Evolutionary conservation across 2,888 invertebrate genomes (phyloP).

Genomic region (Alsophila aescularia): DNA sequence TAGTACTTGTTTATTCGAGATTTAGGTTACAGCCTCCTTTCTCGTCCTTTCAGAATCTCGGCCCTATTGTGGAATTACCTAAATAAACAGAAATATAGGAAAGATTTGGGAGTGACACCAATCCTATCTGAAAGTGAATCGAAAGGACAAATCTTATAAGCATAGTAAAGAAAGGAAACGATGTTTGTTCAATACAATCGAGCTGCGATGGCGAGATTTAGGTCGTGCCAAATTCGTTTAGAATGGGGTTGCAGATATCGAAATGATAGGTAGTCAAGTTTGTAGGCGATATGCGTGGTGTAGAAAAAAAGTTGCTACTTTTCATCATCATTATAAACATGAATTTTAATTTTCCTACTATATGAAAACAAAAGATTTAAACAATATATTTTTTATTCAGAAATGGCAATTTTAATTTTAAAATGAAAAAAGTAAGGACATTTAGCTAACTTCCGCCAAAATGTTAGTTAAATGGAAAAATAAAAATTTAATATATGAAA

Average conservation of each 20-base stretch:
- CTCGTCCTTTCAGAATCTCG: conserved; percentile 6
- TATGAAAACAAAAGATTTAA: no score
- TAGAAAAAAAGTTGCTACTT: no score
- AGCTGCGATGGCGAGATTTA: conserved; percentile 15
- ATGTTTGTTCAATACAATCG: conserved; percentile 19
- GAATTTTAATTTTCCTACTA: no score
- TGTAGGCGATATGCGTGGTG: no score
- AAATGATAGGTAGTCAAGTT: not conserved
- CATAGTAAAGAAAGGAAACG: conserved; percentile 13
- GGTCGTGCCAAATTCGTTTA: conserved; percentile 11
- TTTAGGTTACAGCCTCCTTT: conserved; percentile 7
- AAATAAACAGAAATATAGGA: conserved; percentile 31
- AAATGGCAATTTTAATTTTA: no score
- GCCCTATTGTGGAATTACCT: conserved; percentile 16
- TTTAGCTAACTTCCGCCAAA: no score
- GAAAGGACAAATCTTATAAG: conserved; percentile 36
- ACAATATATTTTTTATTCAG: no score
- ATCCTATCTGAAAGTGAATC: conserved; percentile 32
- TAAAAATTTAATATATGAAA: no score
- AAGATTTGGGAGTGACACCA: conserved; percentile 23
- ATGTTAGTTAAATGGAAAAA: no score
- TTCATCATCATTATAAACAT: no score
- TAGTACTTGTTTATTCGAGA: not conserved
- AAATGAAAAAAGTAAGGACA: no score
- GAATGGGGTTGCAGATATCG: not conserved